Base-by-base conservation (phyloP, 2,797 vertebrate species). In the Onychomys arenicola region DNA sequence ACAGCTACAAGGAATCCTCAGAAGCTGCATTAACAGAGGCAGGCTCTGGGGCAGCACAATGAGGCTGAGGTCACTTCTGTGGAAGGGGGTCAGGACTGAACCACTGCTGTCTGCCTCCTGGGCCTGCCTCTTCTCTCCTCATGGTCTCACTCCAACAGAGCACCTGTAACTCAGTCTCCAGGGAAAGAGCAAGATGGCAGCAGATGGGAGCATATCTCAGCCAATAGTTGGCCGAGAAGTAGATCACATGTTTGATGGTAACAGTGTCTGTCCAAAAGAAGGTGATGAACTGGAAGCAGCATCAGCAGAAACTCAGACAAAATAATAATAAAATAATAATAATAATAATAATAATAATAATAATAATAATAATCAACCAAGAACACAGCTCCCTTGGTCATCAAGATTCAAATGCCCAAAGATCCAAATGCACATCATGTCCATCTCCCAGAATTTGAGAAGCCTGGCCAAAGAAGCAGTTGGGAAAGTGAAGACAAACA, bases 131-230 rank as follows among this genome's bases (percentile, higher is more conserved):
- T 34, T 34, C n/a, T 27, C 2, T 65, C 37, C 1, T 19, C 11
- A 9, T 73, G 55, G 14, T 23, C 37, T 40, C 14, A 67, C 14
- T 25, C n/a, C 23, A 37, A 12, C 9, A 80, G 59, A 37, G 49
- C 65, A 52, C 73, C 46, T n/a, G 43, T 1, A 49, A 17, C 85
- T 93, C 81, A 0, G 1, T 23, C 27, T 85, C 40, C 67, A 69
- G 46, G 29, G n/a, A 82, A 21, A 27, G 4, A 43, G 8, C 27
- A 37, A 55, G 75, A 65, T 12, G 69, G 61, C 73, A 19, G 12
- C 0, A 0, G 14, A 49, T 29, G 8, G 32, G 12, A 52, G n/a
- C 1, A 1, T 29, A 27, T 27, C 85, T 49, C 37, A 49, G 37
- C 13, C 37, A 27, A n/a, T 27, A 21, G 67, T 17, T 14, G 21